Evolutionary conservation across 2,113 vertebrate genomes (phyloP), one percentile per base, ranked within the genome.

Genomic region (Phalacrocorax brasilianus): DNA sequence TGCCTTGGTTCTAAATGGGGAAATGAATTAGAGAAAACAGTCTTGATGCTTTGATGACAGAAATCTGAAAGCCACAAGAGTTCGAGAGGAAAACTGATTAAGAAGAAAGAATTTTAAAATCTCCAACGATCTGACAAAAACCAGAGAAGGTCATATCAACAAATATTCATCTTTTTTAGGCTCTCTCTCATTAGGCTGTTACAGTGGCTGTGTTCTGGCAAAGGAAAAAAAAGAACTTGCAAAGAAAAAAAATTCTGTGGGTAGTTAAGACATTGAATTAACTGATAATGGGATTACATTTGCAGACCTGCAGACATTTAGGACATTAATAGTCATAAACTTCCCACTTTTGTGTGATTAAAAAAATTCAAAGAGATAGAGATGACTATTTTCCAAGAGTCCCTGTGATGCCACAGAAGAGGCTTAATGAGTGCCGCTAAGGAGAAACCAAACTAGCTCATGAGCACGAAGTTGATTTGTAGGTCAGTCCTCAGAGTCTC

Each of bases 11-110:
- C 21, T 65, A 45, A 75, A 91, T 14, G 11, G 13, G 13, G 13
- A 81, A 21, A 44, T 33, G 8, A 95, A 91, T 66, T 66, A 78
- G 16, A 58, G 62, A 80, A 85, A 80, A 28, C 9, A 49, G 17
- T 85, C 52, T 71, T 66, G n/a, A 58, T 78, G 82, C 16, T 80
- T 80, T 66, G 59, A 83, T 79, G 38, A 40, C 38, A 96, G 44
- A 95, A 94, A 89, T 23, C 71, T 78, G 58, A 91, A 86, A 73
- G 85, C 6, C 65, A 44, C 32, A 85, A 59, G 66, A 65, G 42
- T 61, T 91, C 78, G 91, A 90, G 58, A 92, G 32, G 33, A 90
- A 97, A 88, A 78, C 9, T 45, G n/a, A 93, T 67, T 38, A 74
- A 65, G 58, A 93, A 73, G 30, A 72, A 85, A 63, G 32, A 74